Percentiles rank a stretch among this genome's conserved stretches.
phyloP scores from a whole-genome alignment of 2,113 vertebrate genomes.

The Cathartes aura region DNA sequence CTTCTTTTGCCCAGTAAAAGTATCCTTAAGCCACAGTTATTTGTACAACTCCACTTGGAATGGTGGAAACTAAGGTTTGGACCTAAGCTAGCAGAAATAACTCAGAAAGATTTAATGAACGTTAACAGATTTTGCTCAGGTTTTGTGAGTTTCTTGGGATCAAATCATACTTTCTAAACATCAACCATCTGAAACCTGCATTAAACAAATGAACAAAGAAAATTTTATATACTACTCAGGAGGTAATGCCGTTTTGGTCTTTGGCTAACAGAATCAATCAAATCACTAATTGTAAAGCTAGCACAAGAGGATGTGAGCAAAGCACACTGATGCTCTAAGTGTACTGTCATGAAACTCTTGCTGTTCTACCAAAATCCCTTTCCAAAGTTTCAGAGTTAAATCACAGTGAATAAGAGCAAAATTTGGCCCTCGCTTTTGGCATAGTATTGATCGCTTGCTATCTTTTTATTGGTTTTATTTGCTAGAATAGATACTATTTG shows the following conservation, averaged over 20 bases:
- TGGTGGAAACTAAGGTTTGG: neutral
- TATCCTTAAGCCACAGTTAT: neutral
- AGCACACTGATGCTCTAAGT: neutral
- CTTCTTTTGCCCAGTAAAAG: neutral
- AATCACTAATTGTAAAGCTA: constrained; percentile 9
- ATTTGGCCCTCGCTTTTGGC: neutral
- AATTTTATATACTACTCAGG: neutral
- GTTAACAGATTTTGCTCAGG: neutral
- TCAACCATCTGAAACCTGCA: neutral
- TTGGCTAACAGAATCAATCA: constrained; percentile 13
- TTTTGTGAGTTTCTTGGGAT: neutral
- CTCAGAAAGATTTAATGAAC: neutral
- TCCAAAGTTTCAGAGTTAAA: neutral
- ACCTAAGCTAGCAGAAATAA: neutral
- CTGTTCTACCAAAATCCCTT: neutral
- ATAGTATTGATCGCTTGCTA: constrained; percentile 33
- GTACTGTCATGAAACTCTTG: neutral
- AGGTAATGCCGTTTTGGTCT: constrained; percentile 26
- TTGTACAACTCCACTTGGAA: neutral
- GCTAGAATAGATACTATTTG: constrained; percentile 56
- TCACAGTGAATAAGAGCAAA: neutral
- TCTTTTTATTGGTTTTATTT: constrained; percentile 67
- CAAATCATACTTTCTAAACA: neutral
- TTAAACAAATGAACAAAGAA: neutral
- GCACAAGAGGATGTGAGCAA: neutral